Conservation (phyloP, 2,888 invertebrate genomes). For the Nephrotoma appendiculata region DNA sequence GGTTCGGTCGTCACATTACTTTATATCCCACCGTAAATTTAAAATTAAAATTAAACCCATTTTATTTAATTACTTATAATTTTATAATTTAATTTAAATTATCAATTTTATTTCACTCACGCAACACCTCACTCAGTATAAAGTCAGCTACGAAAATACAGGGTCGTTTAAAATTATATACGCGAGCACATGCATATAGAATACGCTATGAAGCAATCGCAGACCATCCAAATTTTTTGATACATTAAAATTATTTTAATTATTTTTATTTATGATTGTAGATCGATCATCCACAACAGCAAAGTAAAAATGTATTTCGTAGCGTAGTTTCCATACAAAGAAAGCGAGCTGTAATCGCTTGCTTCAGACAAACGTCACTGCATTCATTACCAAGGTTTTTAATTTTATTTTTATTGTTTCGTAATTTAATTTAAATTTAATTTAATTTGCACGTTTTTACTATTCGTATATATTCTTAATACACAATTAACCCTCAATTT, state of each 20-base stretch:
- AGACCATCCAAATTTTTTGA: slow-evolving; percentile 14
- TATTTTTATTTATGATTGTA: slow-evolving; percentile 33
- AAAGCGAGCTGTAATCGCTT: slow-evolving; percentile 98
- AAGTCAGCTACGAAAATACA: background rate
- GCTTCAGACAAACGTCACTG: slow-evolving; percentile 96
- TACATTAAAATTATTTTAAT: background rate
- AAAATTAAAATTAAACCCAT: background rate
- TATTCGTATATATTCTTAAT: background rate
- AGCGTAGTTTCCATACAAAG: slow-evolving; percentile 96
- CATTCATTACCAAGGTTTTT: slow-evolving; percentile 92
- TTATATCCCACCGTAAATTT: slow-evolving; percentile 13
- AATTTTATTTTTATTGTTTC: slow-evolving; percentile 8
- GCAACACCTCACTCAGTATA: too few species aligned
- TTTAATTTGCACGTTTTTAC: background rate
- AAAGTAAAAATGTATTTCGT: slow-evolving; percentile 89
- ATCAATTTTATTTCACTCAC: slow-evolving; percentile 12
- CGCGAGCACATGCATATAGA: background rate
- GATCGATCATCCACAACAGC: slow-evolving; percentile 99
- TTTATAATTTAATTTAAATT: slow-evolving; percentile 7
- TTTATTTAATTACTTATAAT: slow-evolving; percentile 8
- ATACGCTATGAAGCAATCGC: background rate
- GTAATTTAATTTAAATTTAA: background rate
- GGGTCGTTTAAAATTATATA: background rate
- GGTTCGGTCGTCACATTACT: too few species aligned
- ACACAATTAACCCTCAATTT: slow-evolving; percentile 7